Evolutionary conservation across 2,888 invertebrate genomes (phyloP), one percentile per base, ranked within the genome.

Genomic region (Alloplasta piceator): DNA sequence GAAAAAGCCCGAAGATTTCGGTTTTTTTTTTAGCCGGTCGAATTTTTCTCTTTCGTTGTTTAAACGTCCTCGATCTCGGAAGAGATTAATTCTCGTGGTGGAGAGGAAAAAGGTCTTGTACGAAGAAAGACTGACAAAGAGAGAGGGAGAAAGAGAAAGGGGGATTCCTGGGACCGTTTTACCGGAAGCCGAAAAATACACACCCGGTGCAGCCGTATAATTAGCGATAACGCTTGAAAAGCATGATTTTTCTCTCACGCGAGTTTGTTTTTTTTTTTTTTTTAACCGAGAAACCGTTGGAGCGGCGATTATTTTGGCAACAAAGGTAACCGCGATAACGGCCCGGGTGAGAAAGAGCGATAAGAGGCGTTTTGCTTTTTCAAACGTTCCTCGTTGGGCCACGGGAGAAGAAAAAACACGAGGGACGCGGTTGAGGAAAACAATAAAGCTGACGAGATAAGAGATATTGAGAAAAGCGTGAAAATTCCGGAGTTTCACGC

Each of bases 271-370:
- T 7, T 14, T 9, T 16, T 55, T 14, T n/a, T 52, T 63, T 46
- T 75, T 7, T n/a, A 36, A 39, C 14, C 4, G 58, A 67, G 48
- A 68, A 75, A 61, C 9, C 50, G 10, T 64, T 10, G 1, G 26
- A 50, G 43, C 46, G 14, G 16, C 48, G 60, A 71, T 76, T 71
- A 67, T 80, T 75, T 74, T 66, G 80, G 71, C 71, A 80, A 75
- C 75, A 66, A 64, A 58, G 58, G 60, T 71, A 71, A 71, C 50
- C 16, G 50, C 41, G 52, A 43, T 12, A 14, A 61, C 14, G 61
- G 36, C 7, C 9, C 1, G 46, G 73, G 38, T 6, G 46, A 46
- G 14, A 58, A 50, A 39, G 66, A 73, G 50, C 72, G 76, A 80
- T 68, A 63, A 68, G 68, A 64, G 43, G 41, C 14, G 26, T 50